Percentiles rank a stretch among this genome's conserved stretches.
Conservation (phyloP, 2,113 vertebrate species). For the Platysteira castanea region DNA sequence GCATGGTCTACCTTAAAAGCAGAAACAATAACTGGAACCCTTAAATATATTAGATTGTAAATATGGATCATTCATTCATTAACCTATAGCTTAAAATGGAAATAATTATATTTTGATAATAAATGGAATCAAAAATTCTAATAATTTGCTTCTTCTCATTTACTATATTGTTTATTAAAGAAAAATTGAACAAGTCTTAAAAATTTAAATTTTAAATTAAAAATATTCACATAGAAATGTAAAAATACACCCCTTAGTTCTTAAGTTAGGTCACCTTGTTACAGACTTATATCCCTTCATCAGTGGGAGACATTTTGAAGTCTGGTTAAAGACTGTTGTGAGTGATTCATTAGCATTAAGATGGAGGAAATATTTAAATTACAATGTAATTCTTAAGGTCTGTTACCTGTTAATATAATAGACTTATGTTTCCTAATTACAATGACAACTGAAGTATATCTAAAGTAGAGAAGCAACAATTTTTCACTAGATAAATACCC, state of each 20-base stretch:
- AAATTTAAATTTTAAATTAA: background rate
- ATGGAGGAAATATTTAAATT: constrained; percentile 47
- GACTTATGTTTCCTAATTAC: constrained; percentile 27
- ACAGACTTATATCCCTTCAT: background rate
- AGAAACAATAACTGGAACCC: background rate
- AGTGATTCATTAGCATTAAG: constrained; percentile 42
- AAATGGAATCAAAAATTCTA: background rate
- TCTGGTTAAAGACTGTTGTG: constrained; percentile 47
- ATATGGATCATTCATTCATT: background rate
- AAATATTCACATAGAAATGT: background rate
- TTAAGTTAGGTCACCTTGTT: background rate
- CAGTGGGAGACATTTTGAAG: constrained; percentile 22
- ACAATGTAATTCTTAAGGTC: constrained; percentile 16
- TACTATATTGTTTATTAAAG: background rate
- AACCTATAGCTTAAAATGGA: background rate
- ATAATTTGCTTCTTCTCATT: background rate
- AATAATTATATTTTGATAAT: background rate
- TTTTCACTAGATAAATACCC: constrained; percentile 13
- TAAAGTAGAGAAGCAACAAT: constrained; percentile 22
- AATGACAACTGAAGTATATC: background rate
- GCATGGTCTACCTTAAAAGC: background rate
- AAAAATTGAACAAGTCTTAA: background rate
- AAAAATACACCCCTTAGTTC: background rate
- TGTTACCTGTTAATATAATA: background rate
- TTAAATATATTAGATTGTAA: background rate